Evolutionary conservation across 1,140 invertebrate species (phyloP), one percentile per base, ranked within the genome.

Genomic region (Sycophila sp.): DNA sequence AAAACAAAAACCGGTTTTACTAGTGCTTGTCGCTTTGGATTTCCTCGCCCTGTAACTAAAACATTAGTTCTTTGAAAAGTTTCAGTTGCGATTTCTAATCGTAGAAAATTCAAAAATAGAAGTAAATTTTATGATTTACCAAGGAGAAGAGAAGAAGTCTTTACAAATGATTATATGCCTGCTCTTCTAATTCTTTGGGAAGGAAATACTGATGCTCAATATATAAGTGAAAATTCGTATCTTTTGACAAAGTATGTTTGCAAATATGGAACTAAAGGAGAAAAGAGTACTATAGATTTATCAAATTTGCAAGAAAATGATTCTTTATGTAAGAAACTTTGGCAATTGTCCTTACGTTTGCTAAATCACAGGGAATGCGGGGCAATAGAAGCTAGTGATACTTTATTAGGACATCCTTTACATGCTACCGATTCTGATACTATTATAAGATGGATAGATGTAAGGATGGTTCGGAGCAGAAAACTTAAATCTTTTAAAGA

Each of bases 141-240:
- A 13, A 53, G 80, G 34, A 69, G 6, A 15, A 19, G 63, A 65
- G 30, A 76, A 4, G 78, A 81, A 74, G 30, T 60, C 10, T 47
- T 40, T 55, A 78, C 79, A 24, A 82, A 83, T 73, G 81, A 83
- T 74, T 83, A 81, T 66, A 82, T 82, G 75, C 78, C 80, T 40
- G 69, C 73, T 15, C 66, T 82, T 28, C 45, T 81, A 4, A 26
- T 73, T 2, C 76, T 70, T 32, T 81, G 78, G 78, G 74, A 80
- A 71, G 81, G 78, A 8, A 82, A 82, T 69, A 81, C 76, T 67
- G 81, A 83, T 62, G 78, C 82, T 24, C 80, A 81, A 74, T 81
- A 73, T 76, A 69, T 83, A 53, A 78, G 79, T 1, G 79, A 81
- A 73, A 77, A 79, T 74, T 77, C 77, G 26, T 65, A 73, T 17